Evolutionary conservation across 1,140 invertebrate genomes (phyloP).

Genomic region (Bombus sibiricus): DNA sequence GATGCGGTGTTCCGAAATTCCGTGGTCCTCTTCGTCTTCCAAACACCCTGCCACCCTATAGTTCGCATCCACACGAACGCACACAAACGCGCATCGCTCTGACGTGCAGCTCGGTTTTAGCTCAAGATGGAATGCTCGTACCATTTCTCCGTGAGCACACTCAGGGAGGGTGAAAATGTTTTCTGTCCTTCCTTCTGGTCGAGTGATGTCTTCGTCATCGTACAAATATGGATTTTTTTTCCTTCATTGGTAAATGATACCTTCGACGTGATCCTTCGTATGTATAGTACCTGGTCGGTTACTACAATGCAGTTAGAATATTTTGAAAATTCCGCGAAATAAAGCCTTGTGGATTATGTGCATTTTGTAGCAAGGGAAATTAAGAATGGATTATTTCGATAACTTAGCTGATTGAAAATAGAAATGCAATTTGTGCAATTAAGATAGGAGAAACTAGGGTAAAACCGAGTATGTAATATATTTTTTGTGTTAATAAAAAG

Average conservation of each 20-base stretch:
- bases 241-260: constrained; percentile 27
- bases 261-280: background rate
- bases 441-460: too few species aligned
- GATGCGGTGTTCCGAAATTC: constrained; percentile 77
- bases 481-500: background rate
- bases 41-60: constrained; percentile 73
- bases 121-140: constrained; percentile 70
- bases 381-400: too few species aligned
- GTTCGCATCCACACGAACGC: constrained; percentile 41
- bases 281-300: background rate
- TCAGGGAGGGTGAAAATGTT: constrained; percentile 52
- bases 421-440: too few species aligned
- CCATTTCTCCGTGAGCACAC: constrained; percentile 56
- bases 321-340: too few species aligned
- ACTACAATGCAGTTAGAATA: too few species aligned
- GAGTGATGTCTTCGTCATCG: constrained; percentile 47
- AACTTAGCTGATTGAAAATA: too few species aligned
- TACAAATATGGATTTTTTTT: constrained; percentile 48
- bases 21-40: constrained; percentile 75
- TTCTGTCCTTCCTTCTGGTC: constrained; percentile 42
- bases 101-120: constrained; percentile 65
- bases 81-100: constrained; percentile 34
- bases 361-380: too few species aligned
- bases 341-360: too few species aligned
- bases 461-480: too few species aligned